phyloP scores from a whole-genome alignment of 1,140 invertebrate species.

The Micrasema minimum region DNA sequence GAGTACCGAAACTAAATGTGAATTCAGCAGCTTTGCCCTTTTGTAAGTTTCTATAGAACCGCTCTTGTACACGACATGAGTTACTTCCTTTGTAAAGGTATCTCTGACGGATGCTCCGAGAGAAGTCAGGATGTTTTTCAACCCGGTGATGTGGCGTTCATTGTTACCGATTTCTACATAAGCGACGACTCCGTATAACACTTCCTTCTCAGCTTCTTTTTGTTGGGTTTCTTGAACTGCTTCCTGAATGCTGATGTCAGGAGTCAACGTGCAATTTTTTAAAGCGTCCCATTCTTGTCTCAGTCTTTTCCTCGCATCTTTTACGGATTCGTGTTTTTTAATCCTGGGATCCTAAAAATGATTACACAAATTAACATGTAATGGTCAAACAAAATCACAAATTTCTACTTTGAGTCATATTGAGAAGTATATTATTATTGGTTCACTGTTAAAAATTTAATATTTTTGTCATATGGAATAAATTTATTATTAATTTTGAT shows the following conservation, averaged over 20 bases:
- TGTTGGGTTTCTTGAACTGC: slow-evolving; percentile 1
- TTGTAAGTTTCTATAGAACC: slow-evolving; percentile 58
- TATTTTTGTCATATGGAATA: not conserved
- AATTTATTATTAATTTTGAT: too few species aligned
- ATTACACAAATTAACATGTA: not conserved
- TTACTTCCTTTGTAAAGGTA: slow-evolving; percentile 59
- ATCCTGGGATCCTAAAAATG: slow-evolving; percentile 10
- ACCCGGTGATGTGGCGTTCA: slow-evolving; percentile 57
- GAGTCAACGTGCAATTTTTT: slow-evolving; percentile 43
- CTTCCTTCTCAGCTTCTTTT: slow-evolving; percentile 24
- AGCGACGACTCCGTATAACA: slow-evolving; percentile 57
- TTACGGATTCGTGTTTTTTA: slow-evolving; percentile 41
- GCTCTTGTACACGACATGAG: slow-evolving; percentile 65
- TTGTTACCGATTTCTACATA: slow-evolving; percentile 63
- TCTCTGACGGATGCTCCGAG: slow-evolving; percentile 62
- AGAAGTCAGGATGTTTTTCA: slow-evolving; percentile 57
- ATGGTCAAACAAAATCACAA: not conserved
- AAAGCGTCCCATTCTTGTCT: slow-evolving; percentile 50
- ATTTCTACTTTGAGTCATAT: too few species aligned
- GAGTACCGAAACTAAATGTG: slow-evolving; percentile 59
- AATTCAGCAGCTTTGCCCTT: slow-evolving; percentile 58
- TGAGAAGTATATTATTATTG: not conserved
- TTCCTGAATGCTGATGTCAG: slow-evolving; percentile 29
- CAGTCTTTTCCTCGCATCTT: slow-evolving; percentile 45
- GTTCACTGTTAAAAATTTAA: not conserved